Base-by-base conservation (phyloP, 2,888 invertebrate species). In the Spilosoma lubricipeda region DNA sequence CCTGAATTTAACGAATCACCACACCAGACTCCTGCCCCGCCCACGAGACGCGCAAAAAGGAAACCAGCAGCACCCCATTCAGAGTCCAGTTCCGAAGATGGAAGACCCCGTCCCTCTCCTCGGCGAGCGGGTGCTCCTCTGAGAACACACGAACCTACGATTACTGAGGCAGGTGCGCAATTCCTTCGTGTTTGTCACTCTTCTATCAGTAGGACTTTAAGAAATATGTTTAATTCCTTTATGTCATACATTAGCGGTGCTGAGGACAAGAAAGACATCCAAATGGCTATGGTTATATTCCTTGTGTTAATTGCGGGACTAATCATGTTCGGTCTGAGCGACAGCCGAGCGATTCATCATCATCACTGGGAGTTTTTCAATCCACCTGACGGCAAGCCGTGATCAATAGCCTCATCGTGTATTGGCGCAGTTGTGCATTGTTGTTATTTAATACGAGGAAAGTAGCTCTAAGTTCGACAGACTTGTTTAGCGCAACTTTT, bases 291-390 rank as follows among this genome's bases (percentile, higher is more conserved):
- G 85, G 97, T 98, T 74, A 97, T 98, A 87, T 96, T 98, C 79
- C 96, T 98, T 76, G 96, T 98, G 71, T 94, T 98, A 79, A 96
- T 98, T 59, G 97, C 98, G 71, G 98, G 97, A 27, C 95, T 98
- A 77, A 96, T 98, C 79, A 96, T 98, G 92, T 96, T 98, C 80
- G 97, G 98, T 71, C 96, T 97, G 77, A 97, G 97, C 77, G 97
- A 97, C 80, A 97, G 97, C 78, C 96, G 97, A 74, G 97, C 97
- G 70, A 96, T 98, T 81, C 98, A 98, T 90, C 97, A 97, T 85
- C 98, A 98, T 90, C 98, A 98, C 86, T 98, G 98, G 98, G 98
- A 98, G 90, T 98, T 97, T 91, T 98, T 98, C 86, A 98, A 98
- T 94, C 98, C 98, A 20, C 98, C 98, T 15, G 97, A 97, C 78